Evolutionary conservation across 2,797 vertebrate genomes (phyloP), one percentile per base, ranked within the genome.

Genomic region (Coregonus sp.): DNA sequence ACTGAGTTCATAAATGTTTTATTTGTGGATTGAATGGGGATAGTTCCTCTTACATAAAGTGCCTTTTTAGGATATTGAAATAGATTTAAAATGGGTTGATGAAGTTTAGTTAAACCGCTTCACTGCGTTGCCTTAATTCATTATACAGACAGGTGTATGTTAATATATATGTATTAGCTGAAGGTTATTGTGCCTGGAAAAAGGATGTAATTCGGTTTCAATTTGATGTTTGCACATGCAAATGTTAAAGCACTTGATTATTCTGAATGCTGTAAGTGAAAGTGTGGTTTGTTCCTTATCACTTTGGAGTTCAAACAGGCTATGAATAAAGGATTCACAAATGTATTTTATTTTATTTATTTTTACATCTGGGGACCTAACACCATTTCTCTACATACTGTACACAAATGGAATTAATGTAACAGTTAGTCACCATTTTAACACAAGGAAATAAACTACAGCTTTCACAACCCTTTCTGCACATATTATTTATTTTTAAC

Each of bases 351-450:
- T 25, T 25, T 40, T 70, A 1, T 33, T 18, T 20, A 35, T 61
- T 73, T 73, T 14, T 16, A 70, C 7, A 35, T 70, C 20, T 29
- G 18, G 33, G 72, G 56, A 74, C 33, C 37, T 12, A 74, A 40
- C n/a, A 37, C 29, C 29, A 73, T n/a, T 72, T 72, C 54, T 70
- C 72, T 73, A 74, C 56, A 74, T 25, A 37, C 33, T 70, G 69
- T 50, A 4, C 18, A 65, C 4, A 70, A 7, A 20, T 47, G 14
- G 3, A 40, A 70, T 20, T n/a, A 47, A 12, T 70, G 16, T 35
- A 25, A 15, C n/a, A 37, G 1, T 59, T 59, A 65, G 7, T 61
- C 16, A 40, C 56, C 29, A 20, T 25, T 63, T 16, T 33, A 35
- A 35, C 33, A 18, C 14, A 67, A 29, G 9, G 25, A 29, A 25